A percentile compares a stretch with the other conserved stretches of the same genome.
These are phyloP conservation scores for Habroteleia sp. DNA, from an alignment of 2,888 invertebrate genomes.

Conservation along the genomic window DNA sequence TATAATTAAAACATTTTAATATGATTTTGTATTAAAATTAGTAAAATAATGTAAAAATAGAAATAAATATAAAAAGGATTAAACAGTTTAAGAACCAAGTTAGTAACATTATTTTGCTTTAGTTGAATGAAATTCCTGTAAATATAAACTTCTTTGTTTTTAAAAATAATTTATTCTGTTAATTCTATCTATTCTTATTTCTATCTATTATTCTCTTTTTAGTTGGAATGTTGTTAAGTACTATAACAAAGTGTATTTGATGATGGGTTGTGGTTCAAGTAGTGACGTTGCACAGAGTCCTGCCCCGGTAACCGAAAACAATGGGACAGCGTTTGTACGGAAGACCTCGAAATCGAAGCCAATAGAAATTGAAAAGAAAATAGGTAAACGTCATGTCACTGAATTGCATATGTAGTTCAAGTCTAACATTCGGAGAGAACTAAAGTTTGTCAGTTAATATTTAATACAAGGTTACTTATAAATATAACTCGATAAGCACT, in stretches of 20 bases:
- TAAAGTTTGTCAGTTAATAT: slow-evolving; percentile 11
- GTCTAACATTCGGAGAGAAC: slow-evolving; percentile 7
- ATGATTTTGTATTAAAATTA: too few relatives aligned
- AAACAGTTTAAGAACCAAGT: too few relatives aligned
- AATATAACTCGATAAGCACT: slow-evolving; percentile 15
- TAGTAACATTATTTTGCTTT: too few relatives aligned
- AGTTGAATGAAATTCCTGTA: too few relatives aligned
- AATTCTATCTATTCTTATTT: too few relatives aligned
- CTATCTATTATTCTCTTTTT: too few relatives aligned
- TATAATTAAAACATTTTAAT: too few relatives aligned
- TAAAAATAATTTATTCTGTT: too few relatives aligned
- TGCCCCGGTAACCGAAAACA: slow-evolving; percentile 42
- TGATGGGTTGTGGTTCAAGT: slow-evolving; percentile 69
- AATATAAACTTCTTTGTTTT: too few relatives aligned
- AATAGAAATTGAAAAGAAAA: slow-evolving; percentile 25
- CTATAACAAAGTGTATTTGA: slow-evolving; percentile 26
- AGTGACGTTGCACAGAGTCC: slow-evolving; percentile 67
- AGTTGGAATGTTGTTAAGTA: slow-evolving; percentile 13
- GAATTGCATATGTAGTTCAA: slow-evolving; percentile 4
- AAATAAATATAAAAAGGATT: too few relatives aligned
- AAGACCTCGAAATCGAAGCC: slow-evolving; percentile 39
- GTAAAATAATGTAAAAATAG: too few relatives aligned
- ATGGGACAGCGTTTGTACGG: slow-evolving; percentile 54
- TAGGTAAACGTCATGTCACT: too few relatives aligned
- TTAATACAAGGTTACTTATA: slow-evolving; percentile 48